Evolutionary conservation across 2,797 vertebrate genomes (phyloP), one percentile per base, ranked within the genome.

Genomic region (Mormyrus hasselquistii): DNA sequence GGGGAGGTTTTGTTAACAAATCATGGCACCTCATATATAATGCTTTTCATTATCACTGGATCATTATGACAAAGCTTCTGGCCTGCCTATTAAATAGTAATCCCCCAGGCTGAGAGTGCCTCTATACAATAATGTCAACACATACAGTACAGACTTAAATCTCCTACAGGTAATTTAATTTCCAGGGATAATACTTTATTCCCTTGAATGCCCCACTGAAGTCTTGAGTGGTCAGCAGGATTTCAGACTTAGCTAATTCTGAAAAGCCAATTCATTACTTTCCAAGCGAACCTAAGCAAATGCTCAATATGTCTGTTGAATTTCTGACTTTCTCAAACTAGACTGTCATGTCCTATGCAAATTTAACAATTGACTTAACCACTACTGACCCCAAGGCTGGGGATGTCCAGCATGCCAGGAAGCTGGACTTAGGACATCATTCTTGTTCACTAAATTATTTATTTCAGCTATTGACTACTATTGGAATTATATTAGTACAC

Each of bases 151-250:
- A 50, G 52, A 9, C 53, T 89, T 89, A 89, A 55, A 87, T 79
- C 59, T 57, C 88, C 50, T 55, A 59, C 82, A 89, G 89, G 85
- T 90, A 79, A 90, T 91, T 89, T 88, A 22, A 91, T 91, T 90
- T 90, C 73, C 82, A 88, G 87, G 84, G 85, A 89, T 82, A 90
- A 88, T 86, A 86, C 76, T 88, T 87, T 89, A 86, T 89, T 76
- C 87, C 16, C 85, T 88, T 91, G 73, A 53, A 49, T 76, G 57
- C 50, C 86, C 88, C 86, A n/a, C 90, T 86, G 52, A 19, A 85
- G 87, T 87, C 86, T 89, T 82, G 90, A 86, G 87, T 89, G 90
- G 65, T 92, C 89, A 90, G 91, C 82, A 90, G 91, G 89, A 89
- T 90, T 90, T 87, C 90, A 89, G 52, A 53, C 44, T 44, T 87